phyloP scores from a whole-genome alignment of 30 jellyfish, hydroid and myxozoan genomes.

The Aurelia sp. region DNA sequence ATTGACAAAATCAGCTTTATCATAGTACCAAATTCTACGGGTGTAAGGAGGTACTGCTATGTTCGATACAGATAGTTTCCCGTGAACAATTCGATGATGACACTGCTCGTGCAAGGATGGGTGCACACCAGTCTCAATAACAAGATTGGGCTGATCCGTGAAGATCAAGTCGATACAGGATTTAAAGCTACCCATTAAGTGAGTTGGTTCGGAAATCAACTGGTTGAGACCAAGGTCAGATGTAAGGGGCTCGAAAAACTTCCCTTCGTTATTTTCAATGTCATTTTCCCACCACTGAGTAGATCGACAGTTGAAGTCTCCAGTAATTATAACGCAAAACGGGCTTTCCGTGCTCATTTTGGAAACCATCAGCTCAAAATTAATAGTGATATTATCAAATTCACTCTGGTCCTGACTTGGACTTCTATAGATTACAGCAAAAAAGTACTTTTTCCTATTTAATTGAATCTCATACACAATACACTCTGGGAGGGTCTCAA shows the following conservation, averaged over 20 bases:
- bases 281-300: no score
- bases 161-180: no score
- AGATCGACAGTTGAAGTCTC: conserved; percentile 12
- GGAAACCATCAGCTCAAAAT: conserved; percentile 42
- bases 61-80: conserved; percentile 21
- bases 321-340: conserved; percentile 29
- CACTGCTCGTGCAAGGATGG: conserved; percentile 40
- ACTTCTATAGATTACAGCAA: neutral
- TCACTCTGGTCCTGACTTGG: neutral
- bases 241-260: no score
- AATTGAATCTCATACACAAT: neutral
- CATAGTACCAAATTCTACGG: neutral
- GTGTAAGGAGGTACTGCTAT: conserved; percentile 22
- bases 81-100: conserved; percentile 30
- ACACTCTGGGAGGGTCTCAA: neutral
- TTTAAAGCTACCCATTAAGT: no score
- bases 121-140: conserved; percentile 5
- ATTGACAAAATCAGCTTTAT: conserved; percentile 1
- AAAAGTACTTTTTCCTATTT: neutral
- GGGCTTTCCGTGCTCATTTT: conserved; percentile 39
- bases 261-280: no score
- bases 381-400: conserved; percentile 21
- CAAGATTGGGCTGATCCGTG: neutral
- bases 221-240: no score
- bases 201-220: no score